Evolutionary conservation across 1,140 invertebrate species (phyloP).

Genomic region (Atta colombica): DNA sequence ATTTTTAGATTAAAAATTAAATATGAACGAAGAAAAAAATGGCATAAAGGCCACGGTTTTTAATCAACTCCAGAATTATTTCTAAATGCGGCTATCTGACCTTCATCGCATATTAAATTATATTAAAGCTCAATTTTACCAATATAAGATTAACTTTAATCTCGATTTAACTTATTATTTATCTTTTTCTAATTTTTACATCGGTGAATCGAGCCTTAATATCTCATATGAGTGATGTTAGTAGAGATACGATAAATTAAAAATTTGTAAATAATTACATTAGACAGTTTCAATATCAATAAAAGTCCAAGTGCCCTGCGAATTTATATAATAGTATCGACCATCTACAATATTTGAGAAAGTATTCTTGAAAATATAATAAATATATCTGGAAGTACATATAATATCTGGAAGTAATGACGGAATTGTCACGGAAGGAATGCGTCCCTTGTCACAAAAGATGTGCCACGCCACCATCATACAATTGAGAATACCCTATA

Average conservation of each 20-base stretch:
- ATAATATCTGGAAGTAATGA: conserved; percentile 14
- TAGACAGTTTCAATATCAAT: neutral
- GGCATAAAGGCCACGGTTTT: neutral
- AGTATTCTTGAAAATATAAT: neutral
- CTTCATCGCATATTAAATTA: conserved; percentile 14
- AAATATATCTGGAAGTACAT: conserved; percentile 1
- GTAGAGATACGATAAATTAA: neutral
- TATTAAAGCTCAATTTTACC: too few relatives aligned
- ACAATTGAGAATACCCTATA: conserved; percentile 38
- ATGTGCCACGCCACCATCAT: neutral
- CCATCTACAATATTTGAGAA: neutral
- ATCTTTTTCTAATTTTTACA: too few relatives aligned
- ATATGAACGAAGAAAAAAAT: neutral
- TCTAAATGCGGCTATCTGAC: conserved; percentile 4
- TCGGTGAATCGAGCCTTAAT: too few relatives aligned
- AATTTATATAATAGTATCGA: neutral
- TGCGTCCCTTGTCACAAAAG: conserved; percentile 21
- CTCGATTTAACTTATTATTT: too few relatives aligned
- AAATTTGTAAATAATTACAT: neutral
- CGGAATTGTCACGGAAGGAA: conserved; percentile 16
- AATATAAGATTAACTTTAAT: too few relatives aligned
- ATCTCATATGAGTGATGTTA: too few relatives aligned
- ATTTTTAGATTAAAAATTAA: conserved; percentile 5
- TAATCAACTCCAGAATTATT: neutral
- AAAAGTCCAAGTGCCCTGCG: neutral